These are phyloP conservation scores for Pachyuromys duprasi DNA, from an alignment of 2,797 vertebrate genomes.

Conservation along the genomic window DNA sequence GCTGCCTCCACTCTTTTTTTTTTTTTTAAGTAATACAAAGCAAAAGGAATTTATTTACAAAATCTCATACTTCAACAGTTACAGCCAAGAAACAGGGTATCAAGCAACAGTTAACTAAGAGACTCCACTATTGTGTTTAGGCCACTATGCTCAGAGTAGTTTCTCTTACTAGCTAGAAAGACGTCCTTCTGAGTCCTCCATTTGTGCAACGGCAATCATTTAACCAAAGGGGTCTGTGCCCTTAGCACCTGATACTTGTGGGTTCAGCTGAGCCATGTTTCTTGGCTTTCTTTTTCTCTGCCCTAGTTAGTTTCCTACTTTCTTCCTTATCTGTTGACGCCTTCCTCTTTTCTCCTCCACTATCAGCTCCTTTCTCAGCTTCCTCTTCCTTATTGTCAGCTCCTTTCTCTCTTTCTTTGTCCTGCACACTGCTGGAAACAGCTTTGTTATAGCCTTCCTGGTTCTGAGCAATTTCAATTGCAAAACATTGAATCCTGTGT, in stretches of 20 bases:
- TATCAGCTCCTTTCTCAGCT: not conserved
- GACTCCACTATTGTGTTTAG: slow-evolving; percentile 9
- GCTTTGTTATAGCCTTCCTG: slow-evolving; percentile 92
- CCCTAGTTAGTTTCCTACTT: not conserved
- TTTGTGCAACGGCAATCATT: slow-evolving; percentile 16
- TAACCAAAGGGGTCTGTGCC: not conserved
- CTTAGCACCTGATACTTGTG: not conserved
- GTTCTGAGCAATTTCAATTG: slow-evolving; percentile 95
- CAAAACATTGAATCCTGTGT: slow-evolving; percentile 96
- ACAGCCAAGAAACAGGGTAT: slow-evolving; percentile 34
- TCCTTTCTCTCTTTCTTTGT: slow-evolving; percentile 52
- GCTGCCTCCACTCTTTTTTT: not conserved
- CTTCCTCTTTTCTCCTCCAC: slow-evolving; percentile 40
- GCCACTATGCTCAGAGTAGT: not conserved
- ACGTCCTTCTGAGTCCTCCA: slow-evolving; percentile 15
- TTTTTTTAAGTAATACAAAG: slow-evolving; percentile 36
- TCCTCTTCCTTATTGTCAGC: slow-evolving; percentile 3
- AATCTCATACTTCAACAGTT: slow-evolving; percentile 49
- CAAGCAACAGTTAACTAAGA: slow-evolving; percentile 44
- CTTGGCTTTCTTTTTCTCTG: not conserved
- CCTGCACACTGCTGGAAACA: slow-evolving; percentile 30
- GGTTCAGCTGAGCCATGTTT: not conserved
- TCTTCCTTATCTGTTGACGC: not conserved
- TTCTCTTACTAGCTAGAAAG: slow-evolving; percentile 45
- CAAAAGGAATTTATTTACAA: slow-evolving; percentile 73